Conservation (phyloP, 53 echinoderm and acorn worm species). For the Zoroaster sp. region DNA sequence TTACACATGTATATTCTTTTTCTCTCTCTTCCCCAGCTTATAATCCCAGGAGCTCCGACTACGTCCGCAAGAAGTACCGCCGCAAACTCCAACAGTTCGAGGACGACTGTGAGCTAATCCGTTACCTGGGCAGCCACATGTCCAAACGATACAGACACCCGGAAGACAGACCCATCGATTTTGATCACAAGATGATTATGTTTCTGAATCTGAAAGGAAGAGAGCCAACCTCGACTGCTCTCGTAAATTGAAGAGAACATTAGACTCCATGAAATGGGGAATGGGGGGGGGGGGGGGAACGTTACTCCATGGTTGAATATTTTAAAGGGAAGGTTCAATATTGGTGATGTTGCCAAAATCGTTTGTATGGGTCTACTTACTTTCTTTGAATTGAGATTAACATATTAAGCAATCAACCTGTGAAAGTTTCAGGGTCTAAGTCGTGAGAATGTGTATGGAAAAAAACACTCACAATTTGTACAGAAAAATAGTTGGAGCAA, state of each 20-base stretch:
- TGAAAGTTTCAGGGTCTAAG: too few species aligned
- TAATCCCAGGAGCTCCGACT: conserved; percentile 98
- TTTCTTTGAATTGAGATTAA: too few species aligned
- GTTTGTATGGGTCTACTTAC: too few species aligned
- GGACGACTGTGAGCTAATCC: conserved; percentile 92
- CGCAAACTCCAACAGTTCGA: conserved; percentile 93
- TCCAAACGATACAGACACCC: conserved; percentile 57
- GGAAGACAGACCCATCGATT: conserved; percentile 86
- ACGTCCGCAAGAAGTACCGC: conserved; percentile 98
- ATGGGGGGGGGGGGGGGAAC: neutral
- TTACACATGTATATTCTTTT: neutral
- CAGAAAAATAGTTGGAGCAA: too few species aligned
- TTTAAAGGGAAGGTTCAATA: neutral
- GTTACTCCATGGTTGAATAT: neutral
- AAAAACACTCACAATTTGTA: too few species aligned
- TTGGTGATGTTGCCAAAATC: too few species aligned
- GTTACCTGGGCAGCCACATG: conserved; percentile 96
- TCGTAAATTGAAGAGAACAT: conserved; percentile 1
- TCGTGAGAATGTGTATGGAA: too few species aligned
- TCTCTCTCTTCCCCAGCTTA: conserved; percentile 65
- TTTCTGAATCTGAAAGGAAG: conserved; percentile 86
- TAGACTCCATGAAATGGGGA: neutral
- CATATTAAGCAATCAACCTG: too few species aligned
- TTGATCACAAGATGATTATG: conserved; percentile 98
- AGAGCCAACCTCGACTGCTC: conserved; percentile 57